phyloP scores from a whole-genome alignment of 1,140 invertebrate genomes.

The Drosophila simulans region DNA sequence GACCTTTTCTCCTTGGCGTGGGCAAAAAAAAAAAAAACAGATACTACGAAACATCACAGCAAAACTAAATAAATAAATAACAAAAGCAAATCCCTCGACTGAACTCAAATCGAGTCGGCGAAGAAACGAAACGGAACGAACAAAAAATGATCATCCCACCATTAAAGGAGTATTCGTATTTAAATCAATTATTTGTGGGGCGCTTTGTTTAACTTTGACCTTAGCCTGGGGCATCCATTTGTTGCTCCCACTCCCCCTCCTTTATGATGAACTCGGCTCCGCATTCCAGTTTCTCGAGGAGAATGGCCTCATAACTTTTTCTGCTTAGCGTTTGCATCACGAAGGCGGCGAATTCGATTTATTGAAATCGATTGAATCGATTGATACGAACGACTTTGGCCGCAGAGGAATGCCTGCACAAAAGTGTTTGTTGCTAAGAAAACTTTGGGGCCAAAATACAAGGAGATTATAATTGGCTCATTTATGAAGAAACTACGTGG shows the following conservation, averaged over 20 bases:
- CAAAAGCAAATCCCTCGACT: constrained; percentile 23
- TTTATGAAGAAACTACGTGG: too few relatives aligned
- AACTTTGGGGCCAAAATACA: constrained; percentile 12
- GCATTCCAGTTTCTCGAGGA: constrained; percentile 68
- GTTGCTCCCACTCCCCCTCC: constrained; percentile 27
- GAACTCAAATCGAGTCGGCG: constrained; percentile 13
- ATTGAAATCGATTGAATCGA: constrained; percentile 51
- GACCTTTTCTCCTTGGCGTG: constrained; percentile 69
- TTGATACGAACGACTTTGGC: constrained; percentile 25
- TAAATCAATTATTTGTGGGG: constrained; percentile 83
- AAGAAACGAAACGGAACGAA: constrained; percentile 25
- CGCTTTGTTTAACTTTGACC: constrained; percentile 80
- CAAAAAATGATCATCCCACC: constrained; percentile 52
- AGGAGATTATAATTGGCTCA: background rate
- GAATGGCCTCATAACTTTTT: constrained; percentile 59
- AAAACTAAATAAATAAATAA: constrained; percentile 26
- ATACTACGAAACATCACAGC: constrained; percentile 11
- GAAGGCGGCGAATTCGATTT: constrained; percentile 52
- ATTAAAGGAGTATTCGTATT: constrained; percentile 72
- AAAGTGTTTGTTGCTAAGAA: constrained; percentile 3
- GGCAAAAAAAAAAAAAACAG: constrained; percentile 30
- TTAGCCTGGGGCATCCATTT: constrained; percentile 76
- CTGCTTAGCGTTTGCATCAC: constrained; percentile 45
- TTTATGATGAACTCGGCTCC: constrained; percentile 62
- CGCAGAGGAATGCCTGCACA: constrained; percentile 9